Percentiles rank a stretch among this genome's conserved stretches.
These are phyloP conservation scores for Pogoniulus pusillus DNA, from an alignment of 2,797 vertebrate genomes.

Conservation along the genomic window DNA sequence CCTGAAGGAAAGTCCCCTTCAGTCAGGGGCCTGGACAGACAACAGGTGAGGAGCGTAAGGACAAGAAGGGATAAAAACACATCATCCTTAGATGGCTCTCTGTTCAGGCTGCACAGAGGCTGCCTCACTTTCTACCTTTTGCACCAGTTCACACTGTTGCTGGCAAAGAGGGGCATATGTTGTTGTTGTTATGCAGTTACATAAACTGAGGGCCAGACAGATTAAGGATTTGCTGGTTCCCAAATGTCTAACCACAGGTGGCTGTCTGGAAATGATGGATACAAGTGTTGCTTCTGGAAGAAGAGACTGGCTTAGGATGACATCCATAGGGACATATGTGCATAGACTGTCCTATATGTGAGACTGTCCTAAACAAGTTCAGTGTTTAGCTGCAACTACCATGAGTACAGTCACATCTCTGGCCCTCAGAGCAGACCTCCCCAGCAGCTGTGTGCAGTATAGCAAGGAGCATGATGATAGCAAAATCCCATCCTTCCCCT, in stretches of 20 bases:
- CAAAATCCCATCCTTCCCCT: not conserved
- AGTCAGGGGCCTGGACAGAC: not conserved
- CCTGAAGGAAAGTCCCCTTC: not conserved
- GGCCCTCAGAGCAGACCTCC: not conserved
- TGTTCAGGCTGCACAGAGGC: not conserved
- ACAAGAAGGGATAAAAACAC: not conserved
- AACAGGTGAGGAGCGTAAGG: not conserved
- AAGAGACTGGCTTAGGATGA: not conserved
- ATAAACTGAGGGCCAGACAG: conserved; percentile 43
- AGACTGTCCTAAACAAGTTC: not conserved
- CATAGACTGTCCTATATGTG: not conserved
- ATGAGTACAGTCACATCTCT: not conserved
- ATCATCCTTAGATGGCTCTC: not conserved
- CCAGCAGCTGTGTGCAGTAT: not conserved
- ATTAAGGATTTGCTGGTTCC: conserved; percentile 49
- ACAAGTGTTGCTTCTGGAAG: not conserved
- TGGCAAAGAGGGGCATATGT: not conserved
- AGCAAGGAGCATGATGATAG: not conserved
- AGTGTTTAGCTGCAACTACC: not conserved
- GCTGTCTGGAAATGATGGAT: not conserved
- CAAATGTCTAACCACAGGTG: conserved; percentile 5
- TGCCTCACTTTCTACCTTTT: not conserved
- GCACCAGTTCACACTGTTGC: not conserved
- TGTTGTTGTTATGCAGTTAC: conserved; percentile 1
- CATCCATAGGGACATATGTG: not conserved